phyloP scores from a whole-genome alignment of 2,797 vertebrate genomes.

The Discoglossus pictus region DNA sequence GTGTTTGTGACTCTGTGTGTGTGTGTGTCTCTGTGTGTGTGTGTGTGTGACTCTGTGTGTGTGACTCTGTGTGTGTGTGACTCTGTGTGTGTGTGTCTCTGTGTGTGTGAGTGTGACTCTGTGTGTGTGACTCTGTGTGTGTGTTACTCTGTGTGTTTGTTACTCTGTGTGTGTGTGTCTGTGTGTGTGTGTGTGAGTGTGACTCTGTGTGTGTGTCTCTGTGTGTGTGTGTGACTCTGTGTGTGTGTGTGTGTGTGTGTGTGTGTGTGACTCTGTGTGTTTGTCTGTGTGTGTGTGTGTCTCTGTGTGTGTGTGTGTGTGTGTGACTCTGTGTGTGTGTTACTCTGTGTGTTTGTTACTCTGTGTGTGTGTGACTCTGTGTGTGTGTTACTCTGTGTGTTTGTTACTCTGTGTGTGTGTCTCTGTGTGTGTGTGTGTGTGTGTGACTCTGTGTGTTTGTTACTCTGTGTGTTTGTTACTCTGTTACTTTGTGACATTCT shows the following conservation, averaged over 20 bases:
- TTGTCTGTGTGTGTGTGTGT: slow-evolving; percentile 19
- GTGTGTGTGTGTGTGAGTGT: neutral
- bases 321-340: too few relatives aligned
- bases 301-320: neutral
- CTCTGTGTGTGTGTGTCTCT: neutral
- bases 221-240: neutral
- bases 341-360: too few relatives aligned
- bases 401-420: neutral
- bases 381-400: slow-evolving; percentile 23
- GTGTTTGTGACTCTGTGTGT: neutral
- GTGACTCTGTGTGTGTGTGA: too few relatives aligned
- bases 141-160: too few relatives aligned
- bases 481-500: too few relatives aligned
- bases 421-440: neutral
- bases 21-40: too few relatives aligned
- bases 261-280: too few relatives aligned
- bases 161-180: neutral
- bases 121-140: too few relatives aligned
- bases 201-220: slow-evolving; percentile 25
- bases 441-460: slow-evolving; percentile 55
- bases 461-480: too few relatives aligned
- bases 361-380: too few relatives aligned
- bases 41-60: too few relatives aligned
- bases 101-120: neutral
- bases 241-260: neutral